Evolutionary conservation across 2,888 invertebrate genomes (phyloP).

Genomic region (Druceiella hillmani): DNA sequence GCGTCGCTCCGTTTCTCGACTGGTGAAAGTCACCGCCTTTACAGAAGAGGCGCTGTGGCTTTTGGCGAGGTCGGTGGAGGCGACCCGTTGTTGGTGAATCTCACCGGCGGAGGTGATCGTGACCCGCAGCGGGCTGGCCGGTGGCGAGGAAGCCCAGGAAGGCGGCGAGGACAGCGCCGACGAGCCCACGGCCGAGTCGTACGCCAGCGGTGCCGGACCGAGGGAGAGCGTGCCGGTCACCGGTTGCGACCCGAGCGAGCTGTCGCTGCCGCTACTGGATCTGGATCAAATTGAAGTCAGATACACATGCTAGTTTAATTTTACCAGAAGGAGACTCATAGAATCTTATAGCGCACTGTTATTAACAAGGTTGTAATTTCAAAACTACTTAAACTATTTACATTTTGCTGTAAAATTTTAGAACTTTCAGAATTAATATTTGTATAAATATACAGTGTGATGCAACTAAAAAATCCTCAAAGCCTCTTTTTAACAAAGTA

Average conservation of each 20-base stretch:
- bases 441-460: too few relatives aligned
- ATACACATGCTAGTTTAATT: slow-evolving; percentile 7
- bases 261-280: slow-evolving; percentile 44
- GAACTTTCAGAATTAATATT: too few relatives aligned
- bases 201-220: slow-evolving; percentile 29
- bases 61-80: slow-evolving; percentile 32
- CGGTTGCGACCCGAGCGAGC: slow-evolving; percentile 37
- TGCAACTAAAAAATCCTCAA: too few relatives aligned
- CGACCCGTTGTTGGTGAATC: slow-evolving; percentile 36
- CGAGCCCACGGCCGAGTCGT: slow-evolving; percentile 63
- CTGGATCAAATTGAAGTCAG: slow-evolving; percentile 24
- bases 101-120: slow-evolving; percentile 59
- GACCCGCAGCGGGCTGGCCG: slow-evolving; percentile 37
- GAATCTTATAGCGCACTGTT: slow-evolving; percentile 7
- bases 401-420: too few relatives aligned
- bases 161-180: slow-evolving; percentile 34
- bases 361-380: slow-evolving; percentile 12
- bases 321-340: slow-evolving; percentile 8
- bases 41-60: slow-evolving; percentile 21
- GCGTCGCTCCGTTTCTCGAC: slow-evolving; percentile 60
- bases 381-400: too few relatives aligned
- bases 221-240: slow-evolving; percentile 37
- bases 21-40: slow-evolving; percentile 28
- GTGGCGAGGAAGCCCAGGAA: slow-evolving; percentile 29
- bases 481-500: too few relatives aligned